Base-by-base conservation (phyloP, 1,140 invertebrate genomes). In the Odontomachus brunneus region DNA sequence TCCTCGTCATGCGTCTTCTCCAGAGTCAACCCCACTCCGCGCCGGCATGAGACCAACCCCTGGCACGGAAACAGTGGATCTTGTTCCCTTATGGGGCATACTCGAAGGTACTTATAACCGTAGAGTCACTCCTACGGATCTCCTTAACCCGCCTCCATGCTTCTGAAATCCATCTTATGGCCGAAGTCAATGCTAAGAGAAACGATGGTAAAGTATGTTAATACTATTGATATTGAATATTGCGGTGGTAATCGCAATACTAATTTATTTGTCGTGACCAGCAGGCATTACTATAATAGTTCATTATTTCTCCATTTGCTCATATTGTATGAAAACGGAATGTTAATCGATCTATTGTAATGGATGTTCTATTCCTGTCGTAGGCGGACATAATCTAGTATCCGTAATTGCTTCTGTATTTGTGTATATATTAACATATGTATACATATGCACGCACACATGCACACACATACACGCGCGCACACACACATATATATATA, bases 101-200 rank as follows among this genome's bases (percentile, higher is more conserved):
- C 71, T 88, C 84, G 83, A 84, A 88, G 82, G 87, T 88, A 87
- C 84, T 82, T 91, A 90, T 84, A 84, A 82, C 57, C 71, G 87
- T 89, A 84, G 89, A 93, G 92, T 92, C 91, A 93, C 92, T 93
- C 91, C 92, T 93, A 92, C 91, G 83, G 89, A 89, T 92, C 89
- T 91, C 86, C 89, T 91, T 90, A 91, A 90, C 91, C 91, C 91
- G 91, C 91, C 91, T 92, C 90, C 82, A 84, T 78, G 85, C 76
- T 75, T 60, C 69, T 69, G 71, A 89, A 81, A 88, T 86, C 75
- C 88, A 84, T 88, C 84, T 88, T 83, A 82, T 73, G 44, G 67
- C 38, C 19, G 55, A 65, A 84, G 75, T 82, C 83, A 83, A 88
- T 75, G 82, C 73, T 29, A 49, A 29, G 15, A 49, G 59, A 82